Evolutionary conservation across 2,797 vertebrate genomes (phyloP).

Genomic region (Alauda arvensis): DNA sequence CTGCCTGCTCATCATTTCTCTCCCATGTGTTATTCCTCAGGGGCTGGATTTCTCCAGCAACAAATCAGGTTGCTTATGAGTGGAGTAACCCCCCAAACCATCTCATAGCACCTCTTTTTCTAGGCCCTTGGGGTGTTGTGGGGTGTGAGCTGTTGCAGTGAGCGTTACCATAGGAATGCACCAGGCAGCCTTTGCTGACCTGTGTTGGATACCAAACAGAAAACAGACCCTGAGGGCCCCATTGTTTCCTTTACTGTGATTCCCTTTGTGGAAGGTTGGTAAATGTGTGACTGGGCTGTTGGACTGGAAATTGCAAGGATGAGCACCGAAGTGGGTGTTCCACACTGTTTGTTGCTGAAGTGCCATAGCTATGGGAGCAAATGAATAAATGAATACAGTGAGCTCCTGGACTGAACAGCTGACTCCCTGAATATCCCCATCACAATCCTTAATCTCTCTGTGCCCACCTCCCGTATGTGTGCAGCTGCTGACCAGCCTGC

Average conservation of each 20-base stretch:
- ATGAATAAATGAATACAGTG: not conserved
- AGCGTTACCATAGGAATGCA: not conserved
- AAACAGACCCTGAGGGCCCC: not conserved
- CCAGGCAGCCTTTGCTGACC: not conserved
- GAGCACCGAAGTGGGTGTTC: not conserved
- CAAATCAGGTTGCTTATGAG: not conserved
- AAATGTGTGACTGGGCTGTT: not conserved
- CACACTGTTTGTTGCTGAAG: fast-evolving
- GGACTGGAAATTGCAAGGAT: not conserved
- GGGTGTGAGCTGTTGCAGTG: not conserved
- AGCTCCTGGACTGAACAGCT: not conserved
- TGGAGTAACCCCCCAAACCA: not conserved
- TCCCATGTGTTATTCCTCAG: not conserved
- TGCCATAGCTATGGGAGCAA: not conserved
- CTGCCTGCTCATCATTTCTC: not conserved
- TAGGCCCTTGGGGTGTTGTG: not conserved
- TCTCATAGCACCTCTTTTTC: not conserved
- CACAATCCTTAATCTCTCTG: not conserved
- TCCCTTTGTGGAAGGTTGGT: not conserved
- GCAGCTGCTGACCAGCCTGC: not conserved
- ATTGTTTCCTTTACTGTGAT: not conserved
- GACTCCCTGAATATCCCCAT: not conserved
- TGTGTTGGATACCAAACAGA: not conserved
- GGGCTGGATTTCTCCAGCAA: not conserved
- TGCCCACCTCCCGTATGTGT: not conserved